Conservation (phyloP, 1,140 invertebrate genomes). For the Pachyrhynchus sulphureomaculatus region DNA sequence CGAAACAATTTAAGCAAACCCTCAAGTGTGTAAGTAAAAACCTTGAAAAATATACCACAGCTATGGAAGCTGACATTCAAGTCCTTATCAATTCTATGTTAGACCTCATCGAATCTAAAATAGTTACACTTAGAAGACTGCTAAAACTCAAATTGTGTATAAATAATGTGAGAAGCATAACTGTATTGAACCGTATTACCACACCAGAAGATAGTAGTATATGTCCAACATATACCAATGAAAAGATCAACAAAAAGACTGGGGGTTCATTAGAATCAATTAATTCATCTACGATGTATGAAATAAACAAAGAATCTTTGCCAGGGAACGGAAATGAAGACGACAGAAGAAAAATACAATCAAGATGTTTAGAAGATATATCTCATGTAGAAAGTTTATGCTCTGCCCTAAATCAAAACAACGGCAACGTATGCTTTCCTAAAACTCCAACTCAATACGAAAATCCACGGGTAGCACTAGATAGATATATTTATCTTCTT, state of each 20-base stretch:
- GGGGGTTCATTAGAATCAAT: slow-evolving; percentile 13
- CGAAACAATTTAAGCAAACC: slow-evolving; percentile 4
- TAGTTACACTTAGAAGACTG: slow-evolving; percentile 11
- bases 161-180: slow-evolving; percentile 9
- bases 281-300: slow-evolving; percentile 13
- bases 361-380: slow-evolving; percentile 1
- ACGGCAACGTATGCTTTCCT: neutral
- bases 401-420: slow-evolving; percentile 1
- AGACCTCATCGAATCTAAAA: slow-evolving; percentile 18
- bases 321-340: neutral
- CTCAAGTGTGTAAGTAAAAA: slow-evolving; percentile 18
- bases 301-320: slow-evolving; percentile 8
- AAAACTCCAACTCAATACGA: neutral
- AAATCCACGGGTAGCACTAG: neutral
- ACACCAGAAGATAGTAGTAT: neutral
- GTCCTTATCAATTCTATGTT: slow-evolving; percentile 16
- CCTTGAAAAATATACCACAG: slow-evolving; percentile 16
- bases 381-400: slow-evolving; percentile 10
- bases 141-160: slow-evolving; percentile 25
- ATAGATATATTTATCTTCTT: slow-evolving; percentile 22
- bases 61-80: slow-evolving; percentile 23
- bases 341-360: neutral
- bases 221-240: neutral
- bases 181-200: neutral
- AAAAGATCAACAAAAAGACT: neutral